A percentile compares a stretch with the other conserved stretches of the same genome.
Evolutionary conservation across 2,113 vertebrate species (phyloP).

Genomic region (Cervus canadensis): DNA sequence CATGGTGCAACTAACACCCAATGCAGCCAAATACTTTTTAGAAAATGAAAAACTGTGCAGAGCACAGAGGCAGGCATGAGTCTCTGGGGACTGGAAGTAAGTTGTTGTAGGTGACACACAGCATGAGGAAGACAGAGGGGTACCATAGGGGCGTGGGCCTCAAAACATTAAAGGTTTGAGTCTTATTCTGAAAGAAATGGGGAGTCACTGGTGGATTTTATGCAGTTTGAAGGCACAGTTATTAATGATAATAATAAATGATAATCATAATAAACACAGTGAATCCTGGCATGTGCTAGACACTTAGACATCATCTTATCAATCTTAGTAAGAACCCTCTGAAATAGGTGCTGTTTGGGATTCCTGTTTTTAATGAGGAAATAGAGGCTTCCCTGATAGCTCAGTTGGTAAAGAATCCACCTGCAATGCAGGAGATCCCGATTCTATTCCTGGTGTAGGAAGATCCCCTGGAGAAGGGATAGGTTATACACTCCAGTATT

Average conservation of each 20-base stretch:
- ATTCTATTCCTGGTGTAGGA: neutral
- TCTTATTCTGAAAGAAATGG: neutral
- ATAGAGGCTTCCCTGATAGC: neutral
- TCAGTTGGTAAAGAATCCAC: neutral
- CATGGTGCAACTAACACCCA: neutral
- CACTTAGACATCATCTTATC: neutral
- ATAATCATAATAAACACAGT: neutral
- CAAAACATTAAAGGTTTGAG: neutral
- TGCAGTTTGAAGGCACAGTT: neutral
- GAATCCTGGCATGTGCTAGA: neutral
- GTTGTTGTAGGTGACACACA: accelerated
- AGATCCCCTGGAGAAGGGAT: neutral
- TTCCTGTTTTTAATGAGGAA: neutral
- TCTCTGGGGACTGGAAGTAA: neutral
- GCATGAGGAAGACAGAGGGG: neutral
- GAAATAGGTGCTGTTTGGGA: neutral
- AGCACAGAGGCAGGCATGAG: neutral
- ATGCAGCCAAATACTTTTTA: neutral
- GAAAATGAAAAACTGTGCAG: neutral
- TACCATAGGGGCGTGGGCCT: accelerated
- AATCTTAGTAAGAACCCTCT: neutral
- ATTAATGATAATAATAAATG: neutral
- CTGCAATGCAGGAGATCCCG: neutral
- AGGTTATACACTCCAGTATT: neutral
- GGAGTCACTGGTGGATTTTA: neutral